These are phyloP conservation scores for Neolamprologus kungweensis DNA, from an alignment of 2,113 vertebrate genomes.

Conservation along the genomic window DNA sequence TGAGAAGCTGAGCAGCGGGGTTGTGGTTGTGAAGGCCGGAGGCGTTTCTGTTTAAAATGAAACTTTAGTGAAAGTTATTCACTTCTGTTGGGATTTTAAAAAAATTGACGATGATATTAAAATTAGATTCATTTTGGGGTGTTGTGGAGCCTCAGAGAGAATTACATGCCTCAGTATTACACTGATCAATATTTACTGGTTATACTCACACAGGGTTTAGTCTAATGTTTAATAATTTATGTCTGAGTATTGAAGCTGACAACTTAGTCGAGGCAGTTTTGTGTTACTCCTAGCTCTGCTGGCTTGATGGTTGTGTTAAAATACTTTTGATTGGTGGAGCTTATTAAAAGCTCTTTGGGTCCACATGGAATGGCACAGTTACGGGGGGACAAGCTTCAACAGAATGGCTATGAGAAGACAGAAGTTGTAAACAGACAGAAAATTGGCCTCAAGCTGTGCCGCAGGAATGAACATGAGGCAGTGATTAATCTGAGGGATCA, in stretches of 20 bases:
- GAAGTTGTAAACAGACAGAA: conserved; percentile 6
- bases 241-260: not conserved
- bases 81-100: not conserved
- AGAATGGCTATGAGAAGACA: not conserved
- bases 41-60: not conserved
- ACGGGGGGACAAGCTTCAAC: not conserved
- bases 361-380: not conserved
- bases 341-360: not conserved
- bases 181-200: not conserved
- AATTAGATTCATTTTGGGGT: not conserved
- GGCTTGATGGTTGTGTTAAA: not conserved
- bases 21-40: not conserved
- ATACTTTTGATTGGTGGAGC: not conserved
- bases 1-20: not conserved
- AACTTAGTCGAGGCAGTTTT: not conserved
- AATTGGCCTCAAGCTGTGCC: conserved; percentile 24
- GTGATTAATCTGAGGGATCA: conserved; percentile 6
- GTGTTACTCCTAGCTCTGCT: not conserved
- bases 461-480: conserved; percentile 16
- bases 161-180: not conserved
- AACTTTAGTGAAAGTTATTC: not conserved
- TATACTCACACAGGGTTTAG: not conserved
- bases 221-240: not conserved
- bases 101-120: not conserved
- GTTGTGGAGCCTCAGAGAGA: not conserved